Conservation (phyloP, 2,888 invertebrate genomes). For the Pegoplata infirma region DNA sequence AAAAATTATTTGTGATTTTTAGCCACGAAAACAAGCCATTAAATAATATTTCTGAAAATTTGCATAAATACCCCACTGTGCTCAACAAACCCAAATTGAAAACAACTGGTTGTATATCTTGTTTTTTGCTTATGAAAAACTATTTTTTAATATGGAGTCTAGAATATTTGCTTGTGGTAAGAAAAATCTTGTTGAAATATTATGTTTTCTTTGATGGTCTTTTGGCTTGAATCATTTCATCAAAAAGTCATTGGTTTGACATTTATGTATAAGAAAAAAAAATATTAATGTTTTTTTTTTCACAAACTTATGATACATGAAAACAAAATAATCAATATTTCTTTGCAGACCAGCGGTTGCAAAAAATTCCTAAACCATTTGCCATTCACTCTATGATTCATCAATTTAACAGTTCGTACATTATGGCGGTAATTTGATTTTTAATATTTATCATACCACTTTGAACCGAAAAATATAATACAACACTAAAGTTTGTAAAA, state of each 20-base stretch:
- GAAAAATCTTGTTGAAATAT: slow-evolving; percentile 6
- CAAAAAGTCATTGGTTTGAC: slow-evolving; percentile 42
- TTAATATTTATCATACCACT: slow-evolving; percentile 34
- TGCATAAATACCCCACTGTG: too few relatives aligned
- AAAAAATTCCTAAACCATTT: too few relatives aligned
- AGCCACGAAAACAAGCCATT: neutral
- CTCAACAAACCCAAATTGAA: too few relatives aligned
- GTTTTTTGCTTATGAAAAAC: too few relatives aligned
- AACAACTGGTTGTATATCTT: too few relatives aligned
- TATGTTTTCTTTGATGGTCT: neutral
- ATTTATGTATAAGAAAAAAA: slow-evolving; percentile 47
- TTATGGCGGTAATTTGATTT: slow-evolving; percentile 58
- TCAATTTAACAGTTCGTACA: neutral
- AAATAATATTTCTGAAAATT: too few relatives aligned
- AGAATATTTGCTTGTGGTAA: neutral
- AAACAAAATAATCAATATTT: too few relatives aligned
- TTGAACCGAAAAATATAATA: neutral
- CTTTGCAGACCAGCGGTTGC: too few relatives aligned
- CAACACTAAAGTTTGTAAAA: too few relatives aligned
- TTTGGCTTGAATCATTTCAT: slow-evolving; percentile 6
- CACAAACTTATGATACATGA: neutral
- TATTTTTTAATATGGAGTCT: slow-evolving; percentile 37
- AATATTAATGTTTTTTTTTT: slow-evolving; percentile 4
- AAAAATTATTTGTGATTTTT: slow-evolving; percentile 1
- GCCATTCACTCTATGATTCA: neutral